Conservation (phyloP, 2,888 invertebrate genomes). For the Tubulanus polymorphus region DNA sequence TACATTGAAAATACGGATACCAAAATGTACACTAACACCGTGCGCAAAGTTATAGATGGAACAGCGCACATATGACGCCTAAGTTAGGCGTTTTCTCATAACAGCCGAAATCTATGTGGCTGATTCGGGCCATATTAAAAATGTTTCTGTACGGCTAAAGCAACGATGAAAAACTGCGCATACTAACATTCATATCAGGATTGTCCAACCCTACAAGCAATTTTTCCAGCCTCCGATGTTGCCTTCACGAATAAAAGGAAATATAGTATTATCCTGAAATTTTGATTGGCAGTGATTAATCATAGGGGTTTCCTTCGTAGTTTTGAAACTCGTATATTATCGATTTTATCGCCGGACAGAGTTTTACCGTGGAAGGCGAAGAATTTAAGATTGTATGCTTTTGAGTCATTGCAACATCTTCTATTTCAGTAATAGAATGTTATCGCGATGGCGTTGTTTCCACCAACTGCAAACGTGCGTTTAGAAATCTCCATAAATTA, state of each 20-base stretch:
- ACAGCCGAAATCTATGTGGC: no score
- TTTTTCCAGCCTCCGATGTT: neutral
- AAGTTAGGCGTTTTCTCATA: no score
- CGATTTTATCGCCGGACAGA: neutral
- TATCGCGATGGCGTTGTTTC: neutral
- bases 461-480: neutral
- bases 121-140: no score
- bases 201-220: no score
- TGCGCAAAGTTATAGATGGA: no score
- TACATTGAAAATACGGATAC: no score
- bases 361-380: neutral
- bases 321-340: neutral
- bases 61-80: no score
- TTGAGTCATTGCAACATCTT: neutral
- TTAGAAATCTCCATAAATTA: neutral
- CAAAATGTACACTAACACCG: no score
- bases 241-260: neutral
- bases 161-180: no score
- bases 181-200: no score
- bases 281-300: neutral
- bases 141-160: no score
- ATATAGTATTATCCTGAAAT: neutral
- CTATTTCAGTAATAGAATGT: neutral
- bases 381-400: neutral
- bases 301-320: neutral